Percentiles rank a stretch among this genome's conserved stretches.
phyloP scores from a whole-genome alignment of 2,113 vertebrate species.

The Charadrius vociferus region DNA sequence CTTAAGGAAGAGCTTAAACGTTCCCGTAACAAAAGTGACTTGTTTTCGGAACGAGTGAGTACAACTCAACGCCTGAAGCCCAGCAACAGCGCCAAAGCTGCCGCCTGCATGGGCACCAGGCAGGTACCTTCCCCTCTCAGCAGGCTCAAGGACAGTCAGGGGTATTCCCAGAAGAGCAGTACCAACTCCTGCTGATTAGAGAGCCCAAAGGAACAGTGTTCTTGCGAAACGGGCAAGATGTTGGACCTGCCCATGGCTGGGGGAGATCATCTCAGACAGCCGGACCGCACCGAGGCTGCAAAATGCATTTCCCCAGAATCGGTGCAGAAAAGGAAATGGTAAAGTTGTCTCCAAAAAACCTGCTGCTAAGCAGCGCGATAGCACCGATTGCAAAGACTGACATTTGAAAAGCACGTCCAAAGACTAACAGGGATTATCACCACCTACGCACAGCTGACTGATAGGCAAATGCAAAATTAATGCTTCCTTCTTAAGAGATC shows the following conservation, averaged over 20 bases:
- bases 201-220: not conserved
- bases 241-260: not conserved
- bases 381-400: not conserved
- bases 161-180: not conserved
- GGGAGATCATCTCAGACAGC: not conserved
- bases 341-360: not conserved
- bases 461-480: conserved; percentile 20
- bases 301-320: not conserved
- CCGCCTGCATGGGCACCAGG: too few species aligned
- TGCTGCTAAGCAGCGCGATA: not conserved
- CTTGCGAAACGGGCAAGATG: not conserved
- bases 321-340: not conserved
- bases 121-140: not conserved
- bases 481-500: conserved; percentile 1
- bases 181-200: not conserved
- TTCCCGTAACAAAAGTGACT: not conserved
- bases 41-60: not conserved
- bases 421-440: not conserved
- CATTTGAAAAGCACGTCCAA: conserved; percentile 9
- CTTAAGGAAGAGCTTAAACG: not conserved
- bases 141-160: not conserved
- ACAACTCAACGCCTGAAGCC: not conserved
- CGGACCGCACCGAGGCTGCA: not conserved
- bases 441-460: not conserved
- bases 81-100: not conserved